Evolutionary conservation across 2,113 vertebrate genomes (phyloP).

Genomic region (Hylia prasina): DNA sequence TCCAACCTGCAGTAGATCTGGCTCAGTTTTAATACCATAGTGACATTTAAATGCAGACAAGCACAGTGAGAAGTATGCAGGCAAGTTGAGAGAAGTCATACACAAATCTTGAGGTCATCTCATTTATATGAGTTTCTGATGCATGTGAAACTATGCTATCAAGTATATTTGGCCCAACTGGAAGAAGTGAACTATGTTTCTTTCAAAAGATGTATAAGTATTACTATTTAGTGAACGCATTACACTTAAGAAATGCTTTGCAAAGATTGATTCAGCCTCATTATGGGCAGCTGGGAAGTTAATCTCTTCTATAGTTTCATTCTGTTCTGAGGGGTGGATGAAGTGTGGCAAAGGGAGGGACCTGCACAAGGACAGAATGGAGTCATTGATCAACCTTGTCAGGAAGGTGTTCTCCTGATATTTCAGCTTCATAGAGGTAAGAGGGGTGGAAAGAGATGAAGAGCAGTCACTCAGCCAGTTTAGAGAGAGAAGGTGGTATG

Average conservation of each 20-base stretch:
- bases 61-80: background rate
- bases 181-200: conserved; percentile 12
- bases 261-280: conserved; percentile 39
- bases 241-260: conserved; percentile 37
- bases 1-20: background rate
- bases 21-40: background rate
- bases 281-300: conserved; percentile 53
- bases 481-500: background rate
- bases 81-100: background rate
- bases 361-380: conserved; percentile 63
- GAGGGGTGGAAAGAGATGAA: conserved; percentile 57
- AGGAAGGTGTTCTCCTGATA: conserved; percentile 61
- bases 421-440: conserved; percentile 65
- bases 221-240: conserved; percentile 11
- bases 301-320: conserved; percentile 66
- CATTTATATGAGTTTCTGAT: background rate
- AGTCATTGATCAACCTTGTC: conserved; percentile 65
- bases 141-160: background rate
- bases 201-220: conserved; percentile 3
- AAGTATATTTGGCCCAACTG: background rate
- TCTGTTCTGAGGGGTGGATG: conserved; percentile 65
- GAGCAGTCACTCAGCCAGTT: conserved; percentile 31
- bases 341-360: conserved; percentile 63
- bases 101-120: background rate
- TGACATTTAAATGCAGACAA: background rate